A percentile compares a stretch with the other conserved stretches of the same genome.
Evolutionary conservation across 2,797 vertebrate genomes (phyloP).

Genomic region (Sus cebifrons): DNA sequence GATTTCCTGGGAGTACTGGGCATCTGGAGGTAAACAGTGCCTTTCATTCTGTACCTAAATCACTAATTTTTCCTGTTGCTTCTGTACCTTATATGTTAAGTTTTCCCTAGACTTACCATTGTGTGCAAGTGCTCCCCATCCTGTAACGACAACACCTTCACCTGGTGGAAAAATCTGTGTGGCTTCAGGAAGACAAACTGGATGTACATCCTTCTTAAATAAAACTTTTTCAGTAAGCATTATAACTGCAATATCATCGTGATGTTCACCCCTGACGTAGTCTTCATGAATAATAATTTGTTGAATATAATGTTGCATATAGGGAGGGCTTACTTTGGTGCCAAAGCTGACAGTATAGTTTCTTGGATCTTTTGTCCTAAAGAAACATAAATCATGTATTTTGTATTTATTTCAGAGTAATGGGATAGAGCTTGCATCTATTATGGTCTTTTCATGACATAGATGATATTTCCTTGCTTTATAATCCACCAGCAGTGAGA

Average conservation of each 20-base stretch:
- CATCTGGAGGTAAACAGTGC: background rate
- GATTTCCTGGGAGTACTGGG: background rate
- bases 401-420: slow-evolving; percentile 59
- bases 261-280: slow-evolving; percentile 85
- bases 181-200: slow-evolving; percentile 90
- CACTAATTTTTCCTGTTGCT: background rate
- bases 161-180: slow-evolving; percentile 87
- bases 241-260: slow-evolving; percentile 90
- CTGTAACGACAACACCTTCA: slow-evolving; percentile 89
- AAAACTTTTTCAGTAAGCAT: slow-evolving; percentile 87
- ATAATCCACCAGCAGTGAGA: background rate
- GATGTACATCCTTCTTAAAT: slow-evolving; percentile 87
- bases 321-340: slow-evolving; percentile 87
- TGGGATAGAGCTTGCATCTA: background rate
- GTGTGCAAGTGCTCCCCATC: slow-evolving; percentile 90
- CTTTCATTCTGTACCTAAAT: background rate
- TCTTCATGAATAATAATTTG: slow-evolving; percentile 90
- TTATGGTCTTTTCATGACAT: background rate
- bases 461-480: background rate
- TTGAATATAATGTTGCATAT: slow-evolving; percentile 85
- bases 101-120: slow-evolving; percentile 86
- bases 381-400: slow-evolving; percentile 73
- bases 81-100: background rate
- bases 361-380: slow-evolving; percentile 87
- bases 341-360: slow-evolving; percentile 91